Conservation (phyloP, 2,113 vertebrate species). For the Sinosuthora webbiana region DNA sequence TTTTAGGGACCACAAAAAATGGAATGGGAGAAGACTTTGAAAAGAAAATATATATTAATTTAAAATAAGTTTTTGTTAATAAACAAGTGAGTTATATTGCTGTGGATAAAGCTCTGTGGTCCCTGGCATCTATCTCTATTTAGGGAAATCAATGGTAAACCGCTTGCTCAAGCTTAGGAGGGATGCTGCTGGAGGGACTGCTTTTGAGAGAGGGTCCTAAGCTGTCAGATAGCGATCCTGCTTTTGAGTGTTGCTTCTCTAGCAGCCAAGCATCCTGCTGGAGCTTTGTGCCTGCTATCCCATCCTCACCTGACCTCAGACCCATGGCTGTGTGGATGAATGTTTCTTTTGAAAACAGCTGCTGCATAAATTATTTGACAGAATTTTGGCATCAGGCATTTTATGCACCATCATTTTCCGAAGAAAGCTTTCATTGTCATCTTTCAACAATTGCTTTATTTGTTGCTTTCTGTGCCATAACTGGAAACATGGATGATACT, state of each 20-base stretch:
- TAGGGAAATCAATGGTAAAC: not conserved
- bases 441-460: slow-evolving; percentile 56
- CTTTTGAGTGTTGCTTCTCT: not conserved
- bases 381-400: slow-evolving; percentile 40
- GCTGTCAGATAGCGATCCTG: not conserved
- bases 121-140: not conserved
- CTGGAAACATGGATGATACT: not conserved
- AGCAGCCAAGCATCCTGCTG: not conserved
- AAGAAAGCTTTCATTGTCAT: slow-evolving; percentile 58
- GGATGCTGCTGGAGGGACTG: not conserved
- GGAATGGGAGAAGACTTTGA: not conserved
- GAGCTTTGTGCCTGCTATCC: not conserved
- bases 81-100: not conserved
- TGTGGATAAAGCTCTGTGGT: not conserved
- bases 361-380: slow-evolving; percentile 48
- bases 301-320: slow-evolving; percentile 40
- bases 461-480: slow-evolving; percentile 25
- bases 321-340: not conserved
- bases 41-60: not conserved
- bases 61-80: not conserved
- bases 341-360: slow-evolving; percentile 63
- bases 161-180: not conserved
- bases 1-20: not conserved
- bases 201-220: not conserved
- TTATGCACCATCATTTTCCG: slow-evolving; percentile 10